Conservation (phyloP, 2,797 vertebrate species). For the Peromyscus nudipes region DNA sequence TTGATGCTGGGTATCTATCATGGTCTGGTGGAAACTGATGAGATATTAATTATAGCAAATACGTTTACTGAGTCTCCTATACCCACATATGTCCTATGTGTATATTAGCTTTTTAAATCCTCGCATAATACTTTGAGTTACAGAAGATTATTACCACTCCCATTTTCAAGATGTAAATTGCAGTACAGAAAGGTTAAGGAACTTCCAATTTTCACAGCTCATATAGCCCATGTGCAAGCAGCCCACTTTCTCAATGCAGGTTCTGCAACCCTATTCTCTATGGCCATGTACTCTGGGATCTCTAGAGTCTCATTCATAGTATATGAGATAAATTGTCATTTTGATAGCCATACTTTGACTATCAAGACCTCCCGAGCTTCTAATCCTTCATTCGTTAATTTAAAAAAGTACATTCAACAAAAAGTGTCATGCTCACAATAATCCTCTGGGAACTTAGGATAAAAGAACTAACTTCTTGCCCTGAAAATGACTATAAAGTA, state of each 20-base stretch:
- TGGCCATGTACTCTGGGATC: background rate
- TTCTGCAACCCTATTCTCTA: background rate
- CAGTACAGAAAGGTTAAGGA: conserved; percentile 15
- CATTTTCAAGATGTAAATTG: conserved; percentile 2
- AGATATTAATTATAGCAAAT: background rate
- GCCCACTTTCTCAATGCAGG: background rate
- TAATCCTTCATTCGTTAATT: conserved; percentile 29
- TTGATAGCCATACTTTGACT: background rate
- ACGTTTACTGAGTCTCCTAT: background rate
- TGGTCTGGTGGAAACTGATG: background rate
- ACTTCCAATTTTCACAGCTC: background rate
- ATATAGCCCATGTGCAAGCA: background rate
- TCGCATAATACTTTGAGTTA: conserved; percentile 1
- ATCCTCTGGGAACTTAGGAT: background rate
- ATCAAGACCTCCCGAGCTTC: background rate
- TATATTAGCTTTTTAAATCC: background rate
- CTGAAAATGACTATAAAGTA: background rate
- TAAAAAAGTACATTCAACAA: background rate
- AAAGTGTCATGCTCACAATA: background rate
- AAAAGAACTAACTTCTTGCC: background rate
- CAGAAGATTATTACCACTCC: background rate
- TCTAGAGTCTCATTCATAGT: background rate
- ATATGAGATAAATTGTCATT: background rate
- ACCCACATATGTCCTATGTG: background rate
- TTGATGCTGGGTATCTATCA: background rate